phyloP scores from a whole-genome alignment of 2,797 vertebrate species.

The Onychomys leucogaster region DNA sequence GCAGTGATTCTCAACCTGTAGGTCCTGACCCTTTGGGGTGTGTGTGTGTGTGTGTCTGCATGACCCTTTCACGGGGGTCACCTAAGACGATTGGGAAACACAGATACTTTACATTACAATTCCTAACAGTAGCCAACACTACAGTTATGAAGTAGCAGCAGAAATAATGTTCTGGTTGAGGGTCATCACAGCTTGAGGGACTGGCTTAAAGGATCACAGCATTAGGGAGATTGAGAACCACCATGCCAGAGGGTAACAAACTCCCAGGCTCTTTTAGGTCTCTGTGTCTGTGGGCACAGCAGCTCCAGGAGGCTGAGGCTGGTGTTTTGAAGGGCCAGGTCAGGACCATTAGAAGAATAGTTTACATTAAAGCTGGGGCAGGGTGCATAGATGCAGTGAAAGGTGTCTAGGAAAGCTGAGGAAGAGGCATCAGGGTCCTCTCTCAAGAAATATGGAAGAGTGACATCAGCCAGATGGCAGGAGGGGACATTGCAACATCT shows the following conservation, averaged over 20 bases:
- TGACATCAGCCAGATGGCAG: not conserved
- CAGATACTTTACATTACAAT: not conserved
- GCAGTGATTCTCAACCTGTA: not conserved
- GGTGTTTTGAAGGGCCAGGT: not conserved
- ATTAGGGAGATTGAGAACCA: not conserved
- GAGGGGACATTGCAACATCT: not conserved
- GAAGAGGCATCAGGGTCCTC: not conserved
- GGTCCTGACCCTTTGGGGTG: not conserved
- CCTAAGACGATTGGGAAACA: not conserved
- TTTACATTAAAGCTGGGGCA: not conserved
- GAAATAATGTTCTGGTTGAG: not conserved
- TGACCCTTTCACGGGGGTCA: not conserved
- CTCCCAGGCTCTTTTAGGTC: not conserved
- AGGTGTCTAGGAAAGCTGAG: not conserved
- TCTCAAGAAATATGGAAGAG: not conserved
- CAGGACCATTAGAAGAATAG: not conserved
- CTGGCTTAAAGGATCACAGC: not conserved
- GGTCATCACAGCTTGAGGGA: not conserved
- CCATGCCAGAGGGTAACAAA: not conserved
- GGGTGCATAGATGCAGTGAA: not conserved
- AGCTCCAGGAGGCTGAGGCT: not conserved
- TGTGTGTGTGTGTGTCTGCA: too few species aligned
- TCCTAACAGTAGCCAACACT: not conserved
- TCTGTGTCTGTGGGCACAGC: constrained; percentile 7
- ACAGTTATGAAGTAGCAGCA: not conserved